These are phyloP conservation scores for Dermolepida albohirtum DNA, from an alignment of 2,888 invertebrate genomes.

Conservation along the genomic window DNA sequence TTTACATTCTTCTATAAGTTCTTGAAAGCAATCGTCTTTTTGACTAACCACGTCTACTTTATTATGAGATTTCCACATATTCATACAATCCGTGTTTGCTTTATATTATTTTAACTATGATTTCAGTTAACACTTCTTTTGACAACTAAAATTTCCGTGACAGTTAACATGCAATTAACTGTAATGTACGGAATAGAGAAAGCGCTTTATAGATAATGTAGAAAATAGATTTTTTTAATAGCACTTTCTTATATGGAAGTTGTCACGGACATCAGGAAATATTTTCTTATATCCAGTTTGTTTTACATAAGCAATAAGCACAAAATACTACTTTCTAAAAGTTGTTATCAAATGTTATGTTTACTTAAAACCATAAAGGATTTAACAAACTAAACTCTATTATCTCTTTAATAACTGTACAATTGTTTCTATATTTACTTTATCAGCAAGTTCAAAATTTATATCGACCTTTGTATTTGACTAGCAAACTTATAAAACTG, in stretches of 20 bases:
- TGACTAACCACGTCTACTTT: conserved; percentile 60
- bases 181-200: too few species aligned
- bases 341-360: background rate
- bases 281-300: conserved; percentile 10
- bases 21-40: conserved; percentile 70
- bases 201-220: conserved; percentile 11
- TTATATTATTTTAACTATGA: background rate
- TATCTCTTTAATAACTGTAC: too few species aligned
- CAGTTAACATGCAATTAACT: too few species aligned
- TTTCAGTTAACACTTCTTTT: conserved; percentile 20
- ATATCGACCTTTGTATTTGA: too few species aligned
- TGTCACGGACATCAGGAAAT: conserved; percentile 25
- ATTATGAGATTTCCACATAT: conserved; percentile 59
- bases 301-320: background rate
- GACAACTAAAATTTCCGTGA: conserved; percentile 37
- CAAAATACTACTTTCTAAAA: background rate
- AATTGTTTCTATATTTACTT: background rate
- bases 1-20: conserved; percentile 76
- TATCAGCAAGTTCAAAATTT: too few species aligned
- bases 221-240: conserved; percentile 29
- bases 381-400: too few species aligned
- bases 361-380: background rate
- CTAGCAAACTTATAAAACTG: too few species aligned
- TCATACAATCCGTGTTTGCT: conserved; percentile 32
- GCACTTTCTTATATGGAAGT: conserved; percentile 34